Conservation (phyloP, 2,113 vertebrate genomes). For the Talpa occidentalis region DNA sequence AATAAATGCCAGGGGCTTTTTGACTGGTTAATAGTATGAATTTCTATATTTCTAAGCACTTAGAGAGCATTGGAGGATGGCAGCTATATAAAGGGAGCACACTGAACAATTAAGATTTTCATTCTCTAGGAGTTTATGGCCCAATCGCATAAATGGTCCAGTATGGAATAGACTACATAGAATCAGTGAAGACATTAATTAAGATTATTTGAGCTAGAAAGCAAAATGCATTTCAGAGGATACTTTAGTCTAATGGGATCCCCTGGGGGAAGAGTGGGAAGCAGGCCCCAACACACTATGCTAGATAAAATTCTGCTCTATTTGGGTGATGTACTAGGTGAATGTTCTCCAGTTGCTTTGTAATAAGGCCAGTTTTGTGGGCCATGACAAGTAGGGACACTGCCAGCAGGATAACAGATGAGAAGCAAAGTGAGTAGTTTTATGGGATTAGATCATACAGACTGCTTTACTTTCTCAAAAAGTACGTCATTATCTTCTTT, state of each 20-base stretch:
- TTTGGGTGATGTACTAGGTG: conserved; percentile 45
- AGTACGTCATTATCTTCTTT: conserved; percentile 15
- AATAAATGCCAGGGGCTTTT: conserved; percentile 78
- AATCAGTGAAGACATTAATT: conserved; percentile 65
- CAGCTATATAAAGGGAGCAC: conserved; percentile 38
- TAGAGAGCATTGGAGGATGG: conserved; percentile 32
- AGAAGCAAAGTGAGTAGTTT: not conserved
- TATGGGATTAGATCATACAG: not conserved
- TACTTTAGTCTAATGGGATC: conserved; percentile 44
- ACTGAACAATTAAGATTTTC: conserved; percentile 57
- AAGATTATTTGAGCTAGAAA: conserved; percentile 66
- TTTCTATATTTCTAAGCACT: conserved; percentile 68
- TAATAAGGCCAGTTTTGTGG: conserved; percentile 19
- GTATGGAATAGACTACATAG: conserved; percentile 52
- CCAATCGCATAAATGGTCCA: conserved; percentile 26
- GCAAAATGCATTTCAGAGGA: conserved; percentile 62
- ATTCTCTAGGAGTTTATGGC: conserved; percentile 61
- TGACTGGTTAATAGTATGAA: conserved; percentile 53
- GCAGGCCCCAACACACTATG: not conserved
- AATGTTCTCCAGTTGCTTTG: conserved; percentile 53
- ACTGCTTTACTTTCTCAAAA: not conserved
- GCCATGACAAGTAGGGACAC: not conserved
- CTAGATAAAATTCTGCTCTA: conserved; percentile 45
- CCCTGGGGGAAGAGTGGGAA: not conserved
- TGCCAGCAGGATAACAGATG: not conserved